A percentile compares a stretch with the other conserved stretches of the same genome.
Evolutionary conservation across 1,140 invertebrate genomes (phyloP).

Genomic region (Bombus difficillimus): DNA sequence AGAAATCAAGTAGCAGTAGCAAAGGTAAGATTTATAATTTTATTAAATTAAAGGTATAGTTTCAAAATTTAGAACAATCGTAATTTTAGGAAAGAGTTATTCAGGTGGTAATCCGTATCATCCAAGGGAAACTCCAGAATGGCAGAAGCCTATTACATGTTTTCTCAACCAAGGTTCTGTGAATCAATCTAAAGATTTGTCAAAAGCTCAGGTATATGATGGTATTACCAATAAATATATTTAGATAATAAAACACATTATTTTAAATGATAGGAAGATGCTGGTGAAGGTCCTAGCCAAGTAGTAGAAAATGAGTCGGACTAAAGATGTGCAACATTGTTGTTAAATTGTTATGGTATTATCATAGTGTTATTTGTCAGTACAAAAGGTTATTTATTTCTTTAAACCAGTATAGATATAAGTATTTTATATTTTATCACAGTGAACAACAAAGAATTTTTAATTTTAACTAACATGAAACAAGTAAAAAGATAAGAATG

Average conservation of each 20-base stretch:
- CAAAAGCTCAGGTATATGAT: constrained; percentile 1
- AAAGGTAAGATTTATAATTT: constrained; percentile 26
- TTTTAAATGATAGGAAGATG: constrained; percentile 30
- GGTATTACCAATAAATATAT: background rate
- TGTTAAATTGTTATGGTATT: background rate
- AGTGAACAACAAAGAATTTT: background rate
- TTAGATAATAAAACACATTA: background rate
- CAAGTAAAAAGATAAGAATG: background rate
- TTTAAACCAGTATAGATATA: background rate
- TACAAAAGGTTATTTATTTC: constrained; percentile 25
- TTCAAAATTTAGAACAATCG: background rate
- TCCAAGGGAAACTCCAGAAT: constrained; percentile 82
- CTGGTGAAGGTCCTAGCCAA: background rate
- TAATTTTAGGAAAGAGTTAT: constrained; percentile 52
- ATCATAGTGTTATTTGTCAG: background rate
- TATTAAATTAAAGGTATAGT: background rate
- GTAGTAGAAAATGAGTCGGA: background rate
- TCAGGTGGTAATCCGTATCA: constrained; percentile 82
- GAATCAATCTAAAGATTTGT: background rate
- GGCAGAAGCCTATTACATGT: constrained; percentile 83
- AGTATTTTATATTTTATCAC: background rate
- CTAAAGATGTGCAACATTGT: background rate
- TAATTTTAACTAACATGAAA: constrained; percentile 8
- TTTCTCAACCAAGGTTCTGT: constrained; percentile 74
- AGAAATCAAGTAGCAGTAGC: background rate